These are phyloP conservation scores for Euthynnus affinis DNA, from an alignment of 2,797 vertebrate species.

Conservation along the genomic window DNA sequence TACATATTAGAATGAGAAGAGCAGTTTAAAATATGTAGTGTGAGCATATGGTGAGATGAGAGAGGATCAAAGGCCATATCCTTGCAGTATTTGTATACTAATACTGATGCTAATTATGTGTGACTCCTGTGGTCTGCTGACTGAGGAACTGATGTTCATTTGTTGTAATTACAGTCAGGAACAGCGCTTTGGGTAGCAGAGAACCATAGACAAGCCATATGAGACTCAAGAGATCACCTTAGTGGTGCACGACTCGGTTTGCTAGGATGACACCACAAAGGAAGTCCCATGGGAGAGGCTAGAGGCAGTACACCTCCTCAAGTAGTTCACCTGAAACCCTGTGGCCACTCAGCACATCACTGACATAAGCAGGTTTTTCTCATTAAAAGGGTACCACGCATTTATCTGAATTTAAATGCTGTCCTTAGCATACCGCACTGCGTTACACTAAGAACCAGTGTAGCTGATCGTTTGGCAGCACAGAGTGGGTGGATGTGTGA, in stretches of 20 bases:
- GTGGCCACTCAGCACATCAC: conserved; percentile 8
- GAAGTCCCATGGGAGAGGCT: conserved; percentile 42
- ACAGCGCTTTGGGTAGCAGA: conserved; percentile 21
- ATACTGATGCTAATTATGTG: conserved; percentile 56
- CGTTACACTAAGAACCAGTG: conserved; percentile 20
- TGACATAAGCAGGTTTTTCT: conserved; percentile 34
- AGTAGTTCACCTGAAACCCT: conserved; percentile 50
- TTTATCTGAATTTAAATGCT: conserved; percentile 37
- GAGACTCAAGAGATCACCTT: conserved; percentile 40
- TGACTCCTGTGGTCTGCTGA: conserved; percentile 37
- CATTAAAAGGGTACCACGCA: conserved; percentile 36
- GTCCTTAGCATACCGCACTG: conserved; percentile 5
- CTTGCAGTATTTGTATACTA: conserved; percentile 24
- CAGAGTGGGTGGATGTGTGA: conserved; percentile 63
- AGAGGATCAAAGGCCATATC: conserved; percentile 39
- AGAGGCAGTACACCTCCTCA: conserved; percentile 41
- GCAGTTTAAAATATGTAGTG: conserved; percentile 12
- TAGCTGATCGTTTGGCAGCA: conserved; percentile 34
- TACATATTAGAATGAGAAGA: conserved; percentile 1
- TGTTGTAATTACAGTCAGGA: conserved; percentile 65
- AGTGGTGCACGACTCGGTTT: conserved; percentile 43
- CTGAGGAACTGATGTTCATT: conserved; percentile 51
- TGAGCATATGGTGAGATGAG: conserved; percentile 37
- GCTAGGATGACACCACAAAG: conserved; percentile 38
- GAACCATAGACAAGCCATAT: conserved; percentile 14